These are phyloP conservation scores for Clarias pachynema DNA, from an alignment of 2,797 vertebrate genomes.

Conservation along the genomic window DNA sequence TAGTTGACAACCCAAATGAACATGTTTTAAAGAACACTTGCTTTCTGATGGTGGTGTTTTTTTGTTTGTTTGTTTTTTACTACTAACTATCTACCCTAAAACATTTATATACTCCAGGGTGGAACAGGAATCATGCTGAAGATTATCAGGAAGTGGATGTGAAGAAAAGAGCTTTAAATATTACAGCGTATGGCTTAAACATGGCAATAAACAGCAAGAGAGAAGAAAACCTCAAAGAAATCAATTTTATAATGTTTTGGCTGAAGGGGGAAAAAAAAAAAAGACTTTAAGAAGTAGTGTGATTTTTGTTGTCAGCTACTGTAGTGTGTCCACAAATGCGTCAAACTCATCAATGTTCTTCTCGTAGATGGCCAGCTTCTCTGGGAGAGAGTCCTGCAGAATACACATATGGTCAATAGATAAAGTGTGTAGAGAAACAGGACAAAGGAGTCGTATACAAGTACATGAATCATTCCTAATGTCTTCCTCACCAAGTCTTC, in stretches of 20 bases:
- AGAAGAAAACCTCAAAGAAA: background rate
- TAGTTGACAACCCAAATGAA: background rate
- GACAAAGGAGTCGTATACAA: background rate
- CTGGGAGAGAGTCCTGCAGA: constrained; percentile 91
- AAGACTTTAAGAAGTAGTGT: constrained; percentile 9
- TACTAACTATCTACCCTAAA: background rate
- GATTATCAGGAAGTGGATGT: background rate
- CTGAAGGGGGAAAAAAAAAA: background rate
- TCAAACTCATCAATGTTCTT: constrained; percentile 98
- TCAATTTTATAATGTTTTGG: constrained; percentile 2
- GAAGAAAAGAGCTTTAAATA: constrained; percentile 6
- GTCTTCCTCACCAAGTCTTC: constrained; percentile 88
- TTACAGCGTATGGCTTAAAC: constrained; percentile 12
- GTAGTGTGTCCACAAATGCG: constrained; percentile 96
- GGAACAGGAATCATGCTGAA: constrained; percentile 9
- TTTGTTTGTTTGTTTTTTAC: background rate
- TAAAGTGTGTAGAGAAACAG: background rate
- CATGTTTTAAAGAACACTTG: background rate
- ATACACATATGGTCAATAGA: constrained; percentile 18
- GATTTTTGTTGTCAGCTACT: constrained; percentile 72
- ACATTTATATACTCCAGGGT: background rate
- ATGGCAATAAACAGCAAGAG: background rate
- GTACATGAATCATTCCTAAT: background rate
- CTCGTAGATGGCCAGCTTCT: constrained; percentile 95
- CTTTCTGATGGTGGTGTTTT: background rate